Conservation (phyloP, 2,888 invertebrate genomes). For the Zeuzera pyrina region DNA sequence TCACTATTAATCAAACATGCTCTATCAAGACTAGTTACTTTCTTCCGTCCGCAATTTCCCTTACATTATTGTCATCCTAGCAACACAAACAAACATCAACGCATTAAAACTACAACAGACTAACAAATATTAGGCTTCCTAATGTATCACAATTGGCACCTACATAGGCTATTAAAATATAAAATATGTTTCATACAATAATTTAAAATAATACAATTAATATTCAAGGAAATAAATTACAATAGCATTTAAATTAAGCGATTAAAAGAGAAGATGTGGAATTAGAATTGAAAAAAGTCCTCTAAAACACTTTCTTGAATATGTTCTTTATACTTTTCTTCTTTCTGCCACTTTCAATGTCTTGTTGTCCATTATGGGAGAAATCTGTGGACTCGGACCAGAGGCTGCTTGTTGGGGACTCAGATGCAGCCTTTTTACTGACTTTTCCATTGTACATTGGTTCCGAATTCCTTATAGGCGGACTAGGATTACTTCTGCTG, state of each 20-base stretch:
- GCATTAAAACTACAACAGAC: slow-evolving; percentile 23
- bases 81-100: slow-evolving; percentile 26
- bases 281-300: slow-evolving; percentile 14
- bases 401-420: slow-evolving; percentile 59
- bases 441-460: slow-evolving; percentile 51
- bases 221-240: slow-evolving; percentile 59
- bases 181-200: slow-evolving; percentile 33
- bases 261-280: slow-evolving; percentile 6
- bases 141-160: slow-evolving; percentile 72
- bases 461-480: slow-evolving; percentile 41
- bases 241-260: slow-evolving; percentile 32
- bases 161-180: slow-evolving; percentile 52
- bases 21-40: slow-evolving; percentile 36
- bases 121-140: slow-evolving; percentile 60
- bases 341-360: slow-evolving; percentile 64
- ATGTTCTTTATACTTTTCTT: slow-evolving; percentile 82
- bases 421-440: slow-evolving; percentile 49
- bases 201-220: slow-evolving; percentile 30
- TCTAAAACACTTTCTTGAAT: slow-evolving; percentile 86
- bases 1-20: slow-evolving; percentile 42
- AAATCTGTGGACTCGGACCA: slow-evolving; percentile 66
- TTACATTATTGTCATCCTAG: slow-evolving; percentile 28
- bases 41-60: slow-evolving; percentile 20
- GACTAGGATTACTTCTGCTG: slow-evolving; percentile 52
- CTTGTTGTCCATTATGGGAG: slow-evolving; percentile 48